Evolutionary conservation across 2,888 invertebrate species (phyloP), one percentile per base, ranked within the genome.

Genomic region (Cheilosia grossa): DNA sequence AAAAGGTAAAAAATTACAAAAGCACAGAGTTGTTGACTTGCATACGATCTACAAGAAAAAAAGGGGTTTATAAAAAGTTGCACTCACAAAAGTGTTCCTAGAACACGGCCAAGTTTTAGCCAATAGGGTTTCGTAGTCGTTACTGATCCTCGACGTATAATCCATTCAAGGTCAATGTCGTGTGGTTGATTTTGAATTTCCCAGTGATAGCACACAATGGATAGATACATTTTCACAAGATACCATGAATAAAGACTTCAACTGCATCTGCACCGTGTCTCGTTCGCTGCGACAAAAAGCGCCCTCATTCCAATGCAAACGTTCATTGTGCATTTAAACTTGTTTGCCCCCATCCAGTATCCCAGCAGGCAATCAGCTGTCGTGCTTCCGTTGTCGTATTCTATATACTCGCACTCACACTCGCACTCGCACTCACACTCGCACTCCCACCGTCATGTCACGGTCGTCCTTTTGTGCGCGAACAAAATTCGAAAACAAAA

Each of bases 401-500:
- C 44, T 2, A 17, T 44, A 30, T 30, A 30, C 9, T 9, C 27
- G 27, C 30, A 30, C 21, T 21, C 21, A n/a, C n/a, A n/a, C 2
- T 27, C 3, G 24, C 24, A 27, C 2, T 27, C 3, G 24, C 30
- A 30, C 30, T 9, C 1, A 9, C 30, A 17, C 44, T 7, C 33
- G 24, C 4, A 15, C 51, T 19, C 10, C 42, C 24, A 30, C 40
- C 7, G 15, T 4, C 10, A 27, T 33, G 47, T 59, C 40, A 49
- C 44, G 69, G 59, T 58, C 56, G 51, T 63, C 51, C 49, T 74
- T 56, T 74, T 83, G 66, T 74, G 15, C 69, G 51, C 78, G 53
- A 69, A 69, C 33, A 54, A 63, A 79, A 70, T 70, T 64, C 54
- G 79, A 83, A 83, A 83, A 83, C 80, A 83, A 83, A 79, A 69